These are phyloP conservation scores for Trichogramma pretiosum DNA, from an alignment of 1,140 invertebrate genomes.

Conservation along the genomic window DNA sequence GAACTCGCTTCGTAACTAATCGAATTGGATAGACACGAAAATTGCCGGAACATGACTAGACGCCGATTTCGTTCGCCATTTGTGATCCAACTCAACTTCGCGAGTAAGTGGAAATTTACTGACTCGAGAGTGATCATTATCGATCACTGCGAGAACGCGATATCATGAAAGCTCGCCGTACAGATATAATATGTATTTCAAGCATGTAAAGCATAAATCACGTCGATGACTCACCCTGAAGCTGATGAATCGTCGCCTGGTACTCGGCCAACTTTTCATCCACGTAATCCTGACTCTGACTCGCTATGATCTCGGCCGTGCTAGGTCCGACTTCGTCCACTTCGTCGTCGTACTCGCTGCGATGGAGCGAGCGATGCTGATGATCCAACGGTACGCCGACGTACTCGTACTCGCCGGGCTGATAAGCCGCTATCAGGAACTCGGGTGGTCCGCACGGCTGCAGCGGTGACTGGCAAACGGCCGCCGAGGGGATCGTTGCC, in stretches of 20 bases:
- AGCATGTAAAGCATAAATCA: slow-evolving; percentile 25
- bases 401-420: slow-evolving; percentile 52
- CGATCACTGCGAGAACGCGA: too few species aligned
- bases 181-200: too few species aligned
- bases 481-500: slow-evolving; percentile 31
- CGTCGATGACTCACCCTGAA: slow-evolving; percentile 65
- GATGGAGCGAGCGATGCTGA: too few species aligned
- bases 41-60: too few species aligned
- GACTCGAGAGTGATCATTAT: too few species aligned
- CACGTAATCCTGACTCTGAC: slow-evolving; percentile 87
- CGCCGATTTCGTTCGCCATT: too few species aligned
- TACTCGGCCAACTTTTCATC: slow-evolving; percentile 90
- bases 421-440: slow-evolving; percentile 55
- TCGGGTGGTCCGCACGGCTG: slow-evolving; percentile 52
- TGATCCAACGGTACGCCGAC: slow-evolving; percentile 62
- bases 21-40: too few species aligned
- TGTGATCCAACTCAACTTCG: too few species aligned
- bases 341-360: slow-evolving; percentile 51
- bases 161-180: too few species aligned
- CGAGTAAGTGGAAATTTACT: too few species aligned
- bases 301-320: slow-evolving; percentile 84
- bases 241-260: slow-evolving; percentile 79
- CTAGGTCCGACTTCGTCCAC: slow-evolving; percentile 68
- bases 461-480: slow-evolving; percentile 44
- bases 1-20: too few species aligned